phyloP scores from a whole-genome alignment of 2,113 vertebrate genomes.

The Recurvirostra avosetta region DNA sequence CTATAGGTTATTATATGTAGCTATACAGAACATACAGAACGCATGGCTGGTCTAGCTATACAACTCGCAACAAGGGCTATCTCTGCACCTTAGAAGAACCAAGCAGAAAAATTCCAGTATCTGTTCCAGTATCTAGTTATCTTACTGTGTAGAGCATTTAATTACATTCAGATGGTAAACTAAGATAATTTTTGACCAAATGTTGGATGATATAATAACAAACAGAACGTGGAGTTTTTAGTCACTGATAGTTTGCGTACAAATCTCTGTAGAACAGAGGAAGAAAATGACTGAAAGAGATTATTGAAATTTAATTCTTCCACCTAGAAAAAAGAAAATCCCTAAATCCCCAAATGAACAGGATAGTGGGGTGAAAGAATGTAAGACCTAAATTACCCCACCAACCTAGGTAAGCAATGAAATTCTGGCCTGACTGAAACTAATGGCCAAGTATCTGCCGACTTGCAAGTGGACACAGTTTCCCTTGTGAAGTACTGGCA shows the following conservation, averaged over 20 bases:
- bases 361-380: background rate
- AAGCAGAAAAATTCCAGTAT: background rate
- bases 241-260: background rate
- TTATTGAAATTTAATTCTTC: background rate
- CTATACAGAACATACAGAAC: background rate
- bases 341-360: background rate
- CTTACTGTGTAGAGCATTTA: background rate
- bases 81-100: background rate
- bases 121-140: background rate
- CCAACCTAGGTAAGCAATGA: background rate
- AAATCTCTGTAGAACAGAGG: background rate
- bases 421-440: background rate
- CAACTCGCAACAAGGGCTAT: background rate
- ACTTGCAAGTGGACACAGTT: background rate
- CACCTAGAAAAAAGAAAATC: background rate
- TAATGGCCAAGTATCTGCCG: background rate
- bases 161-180: background rate
- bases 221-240: background rate
- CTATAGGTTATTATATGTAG: background rate
- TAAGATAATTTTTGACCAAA: background rate
- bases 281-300: background rate
- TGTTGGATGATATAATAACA: background rate
- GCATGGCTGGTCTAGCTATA: rapidly evolving
- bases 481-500: background rate
- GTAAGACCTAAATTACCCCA: background rate